phyloP scores from a whole-genome alignment of 2,797 vertebrate species.

The Melanotaenia trifasciata region DNA sequence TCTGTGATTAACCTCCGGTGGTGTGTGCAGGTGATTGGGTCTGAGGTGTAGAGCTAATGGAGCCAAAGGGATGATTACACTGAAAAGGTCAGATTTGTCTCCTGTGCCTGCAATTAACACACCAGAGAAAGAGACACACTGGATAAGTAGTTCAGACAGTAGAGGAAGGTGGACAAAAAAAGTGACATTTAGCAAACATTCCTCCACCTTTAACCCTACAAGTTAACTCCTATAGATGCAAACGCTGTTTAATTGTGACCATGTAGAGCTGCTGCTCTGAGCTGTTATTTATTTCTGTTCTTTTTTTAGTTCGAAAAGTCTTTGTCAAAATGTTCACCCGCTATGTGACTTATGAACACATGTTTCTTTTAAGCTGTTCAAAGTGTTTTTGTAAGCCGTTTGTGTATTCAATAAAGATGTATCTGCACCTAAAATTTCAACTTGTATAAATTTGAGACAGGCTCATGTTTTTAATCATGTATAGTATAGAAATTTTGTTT shows the following conservation, averaged over 20 bases:
- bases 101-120: constrained; percentile 83
- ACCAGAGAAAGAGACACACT: constrained; percentile 28
- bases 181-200: neutral
- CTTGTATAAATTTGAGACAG: constrained; percentile 28
- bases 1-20: constrained; percentile 70
- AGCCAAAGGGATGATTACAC: constrained; percentile 82
- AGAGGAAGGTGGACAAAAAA: constrained; percentile 4
- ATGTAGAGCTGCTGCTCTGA: constrained; percentile 12
- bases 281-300: constrained; percentile 1
- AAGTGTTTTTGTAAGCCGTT: constrained; percentile 40
- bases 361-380: constrained; percentile 31
- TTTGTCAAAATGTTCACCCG: neutral
- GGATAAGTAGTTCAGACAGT: constrained; percentile 34
- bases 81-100: constrained; percentile 86
- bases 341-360: constrained; percentile 1
- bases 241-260: neutral
- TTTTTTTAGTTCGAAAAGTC: constrained; percentile 17
- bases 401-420: constrained; percentile 23
- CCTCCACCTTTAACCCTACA: neutral
- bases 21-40: constrained; percentile 54
- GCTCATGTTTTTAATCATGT: constrained; percentile 47
- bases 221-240: neutral
- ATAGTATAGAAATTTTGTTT: constrained; percentile 45
- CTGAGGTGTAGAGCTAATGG: constrained; percentile 76
- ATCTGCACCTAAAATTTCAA: constrained; percentile 15